These are phyloP conservation scores for Drosophila sucinea DNA, from an alignment of 1,140 invertebrate genomes.

Conservation along the genomic window DNA sequence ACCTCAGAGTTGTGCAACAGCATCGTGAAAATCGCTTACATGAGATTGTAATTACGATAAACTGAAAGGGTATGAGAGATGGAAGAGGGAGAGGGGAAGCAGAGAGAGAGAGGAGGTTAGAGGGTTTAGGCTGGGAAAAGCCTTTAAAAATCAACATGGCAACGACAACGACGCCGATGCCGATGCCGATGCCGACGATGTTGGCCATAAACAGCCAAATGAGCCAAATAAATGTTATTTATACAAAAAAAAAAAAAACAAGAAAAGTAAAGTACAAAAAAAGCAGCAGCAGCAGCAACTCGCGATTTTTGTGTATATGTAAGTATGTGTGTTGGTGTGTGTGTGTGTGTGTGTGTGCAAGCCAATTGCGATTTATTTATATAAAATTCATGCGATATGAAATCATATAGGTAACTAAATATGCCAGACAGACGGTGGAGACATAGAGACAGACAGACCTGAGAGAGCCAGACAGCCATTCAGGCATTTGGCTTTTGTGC, in stretches of 20 bases:
- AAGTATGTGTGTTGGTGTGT: not conserved
- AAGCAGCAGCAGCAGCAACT: conserved; percentile 57
- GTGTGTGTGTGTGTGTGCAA: conserved; percentile 39
- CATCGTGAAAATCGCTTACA: conserved; percentile 76
- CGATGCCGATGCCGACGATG: conserved; percentile 29
- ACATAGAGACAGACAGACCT: conserved; percentile 7
- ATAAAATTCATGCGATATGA: conserved; percentile 78
- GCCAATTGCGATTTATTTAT: conserved; percentile 80
- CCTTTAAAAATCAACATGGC: conserved; percentile 60
- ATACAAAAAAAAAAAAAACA: conserved; percentile 46
- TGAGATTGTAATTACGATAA: conserved; percentile 81
- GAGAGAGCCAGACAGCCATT: conserved; percentile 49
- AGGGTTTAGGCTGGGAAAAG: conserved; percentile 27
- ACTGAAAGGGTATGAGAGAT: conserved; percentile 22
- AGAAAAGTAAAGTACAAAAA: conserved; percentile 10
- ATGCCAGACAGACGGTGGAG: conserved; percentile 48
- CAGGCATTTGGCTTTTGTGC: conserved; percentile 75
- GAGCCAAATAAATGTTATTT: conserved; percentile 81
- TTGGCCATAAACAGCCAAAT: conserved; percentile 77
- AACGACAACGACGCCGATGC: conserved; percentile 33
- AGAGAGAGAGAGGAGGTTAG: not conserved
- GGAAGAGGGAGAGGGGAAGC: not conserved
- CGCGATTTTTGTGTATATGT: conserved; percentile 35
- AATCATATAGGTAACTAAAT: conserved; percentile 80
- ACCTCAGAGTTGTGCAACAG: conserved; percentile 74